Base-by-base conservation (phyloP, 1,140 invertebrate species). In the Himalopsyche phryganea region DNA sequence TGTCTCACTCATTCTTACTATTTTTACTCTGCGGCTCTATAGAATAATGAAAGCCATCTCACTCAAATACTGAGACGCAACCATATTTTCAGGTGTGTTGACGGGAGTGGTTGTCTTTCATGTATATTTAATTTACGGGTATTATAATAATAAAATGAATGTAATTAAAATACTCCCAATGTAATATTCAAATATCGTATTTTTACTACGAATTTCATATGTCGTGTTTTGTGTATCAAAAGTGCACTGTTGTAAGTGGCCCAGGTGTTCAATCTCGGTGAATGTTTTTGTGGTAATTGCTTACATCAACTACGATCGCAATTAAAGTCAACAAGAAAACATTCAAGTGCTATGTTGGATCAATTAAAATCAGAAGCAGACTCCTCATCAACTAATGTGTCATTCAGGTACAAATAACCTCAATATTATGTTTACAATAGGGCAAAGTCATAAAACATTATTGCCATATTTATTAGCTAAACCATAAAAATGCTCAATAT, bases 31-130 rank as follows among this genome's bases (percentile, higher is more conserved):
- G 47, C 50, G 40, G 23, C 41, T 50, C 50, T 47, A 57, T 57
- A 42, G 14, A 50, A 57, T 57, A 57, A 57, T 57, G 54, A 57
- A 57, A 57, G 54, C 54, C 47, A 44, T 57, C 54, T 57, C 54
- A 36, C 54, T 57, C 54, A 57, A 57, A 57, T 48, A 47, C 47
- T 36, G 54, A 57, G 54, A 57, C 54, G 54, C 54, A 57, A 57
- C 54, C 54, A 57, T 57, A 57, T 57, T 57, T 57, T 57, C 54
- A 57, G 54, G 54, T 57, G 54, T 57, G 54, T 57, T 57, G 54
- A 57, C 54, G 54, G 54, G 54, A 57, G 54, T 57, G 54, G 54
- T 57, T 57, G 54, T 50, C 47, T 57, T 57, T 57, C 50, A 47
- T 57, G 54, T 57, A 57, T 50, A 57, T 57, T 57, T 38, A 17